phyloP scores from a whole-genome alignment of 2,113 vertebrate genomes.

The Phyllopteryx taeniolatus region DNA sequence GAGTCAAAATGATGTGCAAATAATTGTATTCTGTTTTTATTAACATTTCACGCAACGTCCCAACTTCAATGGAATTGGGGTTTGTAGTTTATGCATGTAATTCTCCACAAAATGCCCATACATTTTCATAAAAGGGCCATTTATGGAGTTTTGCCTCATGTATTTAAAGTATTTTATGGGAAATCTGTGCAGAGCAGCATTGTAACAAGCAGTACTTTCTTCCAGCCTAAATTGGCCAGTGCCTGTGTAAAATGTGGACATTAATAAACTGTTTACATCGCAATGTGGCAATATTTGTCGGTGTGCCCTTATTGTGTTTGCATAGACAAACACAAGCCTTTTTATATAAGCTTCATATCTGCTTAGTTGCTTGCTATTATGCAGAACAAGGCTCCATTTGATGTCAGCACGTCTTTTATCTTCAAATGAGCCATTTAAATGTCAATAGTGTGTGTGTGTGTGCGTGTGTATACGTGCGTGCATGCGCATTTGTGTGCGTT shows the following conservation, averaged over 20 bases:
- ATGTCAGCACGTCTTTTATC: conserved; percentile 63
- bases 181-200: conserved; percentile 38
- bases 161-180: conserved; percentile 56
- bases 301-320: conserved; percentile 48
- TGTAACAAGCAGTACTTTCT: conserved; percentile 52
- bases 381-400: conserved; percentile 62
- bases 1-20: too few species aligned
- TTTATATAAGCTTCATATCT: conserved; percentile 56
- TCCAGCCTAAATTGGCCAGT: conserved; percentile 55
- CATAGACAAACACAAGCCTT: conserved; percentile 50
- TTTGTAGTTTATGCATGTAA: too few species aligned
- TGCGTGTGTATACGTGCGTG: not conserved
- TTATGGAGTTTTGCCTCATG: conserved; percentile 40
- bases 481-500: not conserved
- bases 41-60: too few species aligned
- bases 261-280: conserved; percentile 60
- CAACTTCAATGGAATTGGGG: too few species aligned
- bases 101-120: too few species aligned
- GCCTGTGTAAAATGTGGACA: conserved; percentile 27
- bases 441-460: conserved; percentile 50
- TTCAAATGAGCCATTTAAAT: conserved; percentile 74
- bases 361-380: conserved; percentile 63
- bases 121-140: not conserved
- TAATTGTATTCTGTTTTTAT: too few species aligned
- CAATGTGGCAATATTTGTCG: conserved; percentile 49